Evolutionary conservation across 2,888 invertebrate species (phyloP).

Genomic region (Amphipyra berbera): DNA sequence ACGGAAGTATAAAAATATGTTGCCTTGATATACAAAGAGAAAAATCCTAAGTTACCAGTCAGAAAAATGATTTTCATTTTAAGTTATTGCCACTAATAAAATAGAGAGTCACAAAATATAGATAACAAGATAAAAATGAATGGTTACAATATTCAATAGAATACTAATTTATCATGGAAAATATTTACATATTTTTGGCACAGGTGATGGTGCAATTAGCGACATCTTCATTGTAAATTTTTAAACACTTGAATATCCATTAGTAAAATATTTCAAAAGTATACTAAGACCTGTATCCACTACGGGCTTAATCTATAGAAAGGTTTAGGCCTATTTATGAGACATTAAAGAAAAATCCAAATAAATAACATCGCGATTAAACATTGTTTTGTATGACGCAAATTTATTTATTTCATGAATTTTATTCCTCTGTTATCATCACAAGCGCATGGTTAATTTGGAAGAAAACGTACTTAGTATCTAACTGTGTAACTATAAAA

Average conservation of each 20-base stretch:
- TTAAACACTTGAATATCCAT: constrained; percentile 69
- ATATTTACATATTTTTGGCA: constrained; percentile 88
- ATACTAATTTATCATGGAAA: constrained; percentile 73
- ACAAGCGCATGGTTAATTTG: constrained; percentile 14
- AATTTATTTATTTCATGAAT: constrained; percentile 16
- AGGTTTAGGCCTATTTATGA: constrained; percentile 84
- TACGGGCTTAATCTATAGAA: constrained; percentile 84
- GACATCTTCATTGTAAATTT: constrained; percentile 74
- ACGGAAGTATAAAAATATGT: background rate
- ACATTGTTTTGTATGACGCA: constrained; percentile 8
- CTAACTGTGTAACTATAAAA: background rate
- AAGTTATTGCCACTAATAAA: constrained; percentile 42
- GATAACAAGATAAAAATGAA: constrained; percentile 65
- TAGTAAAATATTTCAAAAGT: constrained; percentile 79
- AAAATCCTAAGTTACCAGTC: constrained; percentile 24
- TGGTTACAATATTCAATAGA: constrained; percentile 67
- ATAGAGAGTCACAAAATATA: constrained; percentile 56
- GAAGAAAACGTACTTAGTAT: background rate
- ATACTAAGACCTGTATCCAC: constrained; percentile 83
- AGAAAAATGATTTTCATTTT: background rate
- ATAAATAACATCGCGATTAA: constrained; percentile 24
- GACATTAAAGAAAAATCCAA: constrained; percentile 46
- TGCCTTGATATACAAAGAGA: background rate
- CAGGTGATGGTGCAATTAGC: constrained; percentile 81
- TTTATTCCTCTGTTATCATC: constrained; percentile 18